A percentile compares a stretch with the other conserved stretches of the same genome.
phyloP scores from a whole-genome alignment of 2,797 vertebrate species.

The Ataeniobius toweri region DNA sequence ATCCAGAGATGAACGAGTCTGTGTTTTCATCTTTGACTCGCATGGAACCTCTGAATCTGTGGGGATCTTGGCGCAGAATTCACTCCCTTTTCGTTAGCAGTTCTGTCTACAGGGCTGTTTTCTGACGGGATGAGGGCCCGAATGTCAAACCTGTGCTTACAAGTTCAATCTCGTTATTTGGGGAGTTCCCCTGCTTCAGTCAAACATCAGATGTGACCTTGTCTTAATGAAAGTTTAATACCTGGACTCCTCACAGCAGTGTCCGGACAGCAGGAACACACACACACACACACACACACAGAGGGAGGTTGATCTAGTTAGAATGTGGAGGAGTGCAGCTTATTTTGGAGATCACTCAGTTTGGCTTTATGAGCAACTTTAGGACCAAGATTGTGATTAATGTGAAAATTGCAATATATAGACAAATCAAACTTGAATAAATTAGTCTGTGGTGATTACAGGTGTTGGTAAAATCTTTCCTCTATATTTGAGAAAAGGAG shows the following conservation, averaged over 20 bases:
- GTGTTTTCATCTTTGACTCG: too few species aligned
- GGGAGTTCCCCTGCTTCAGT: background rate
- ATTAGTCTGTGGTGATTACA: too few species aligned
- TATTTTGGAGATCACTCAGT: conserved; percentile 22
- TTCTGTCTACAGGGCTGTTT: conserved; percentile 23
- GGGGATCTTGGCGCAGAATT: too few species aligned
- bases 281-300: background rate
- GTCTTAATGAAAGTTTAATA: background rate
- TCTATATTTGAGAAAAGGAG: too few species aligned
- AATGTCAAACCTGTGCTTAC: conserved; percentile 34
- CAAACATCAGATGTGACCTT: background rate
- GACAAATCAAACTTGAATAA: too few species aligned
- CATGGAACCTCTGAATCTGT: too few species aligned
- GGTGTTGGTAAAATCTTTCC: too few species aligned
- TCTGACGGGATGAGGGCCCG: conserved; percentile 55
- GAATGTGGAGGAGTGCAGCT: background rate
- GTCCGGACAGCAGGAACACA: background rate
- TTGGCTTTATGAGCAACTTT: too few species aligned
- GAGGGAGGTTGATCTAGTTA: background rate
- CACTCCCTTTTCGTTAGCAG: too few species aligned
- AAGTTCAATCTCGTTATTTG: too few species aligned
- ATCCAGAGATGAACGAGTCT: background rate
- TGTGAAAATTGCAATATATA: too few species aligned
- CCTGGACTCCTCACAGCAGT: background rate
- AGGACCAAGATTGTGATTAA: too few species aligned